Base-by-base conservation (phyloP, 1,140 invertebrate species). In the Laupala kohalensis region DNA sequence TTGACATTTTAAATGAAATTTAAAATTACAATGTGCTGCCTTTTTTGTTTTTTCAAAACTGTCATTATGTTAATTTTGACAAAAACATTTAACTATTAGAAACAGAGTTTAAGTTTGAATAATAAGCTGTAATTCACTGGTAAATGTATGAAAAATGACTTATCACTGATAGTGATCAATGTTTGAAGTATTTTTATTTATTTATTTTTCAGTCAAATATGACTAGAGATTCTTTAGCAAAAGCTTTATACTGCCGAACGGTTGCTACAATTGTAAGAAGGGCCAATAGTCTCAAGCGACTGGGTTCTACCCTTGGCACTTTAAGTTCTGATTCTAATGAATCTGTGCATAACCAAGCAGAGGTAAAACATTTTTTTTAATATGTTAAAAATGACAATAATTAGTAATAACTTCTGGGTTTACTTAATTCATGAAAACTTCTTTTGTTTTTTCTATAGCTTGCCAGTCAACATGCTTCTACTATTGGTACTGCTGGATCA, bases 241-340 rank as follows among this genome's bases (percentile, higher is more conserved):
- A 96, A 83, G 94, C 95, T 12, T 82, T 97, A 13, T 97, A 97
- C 79, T 96, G 93, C 78, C 88, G 95, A 68, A 96, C 94, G 1
- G 93, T 97, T n/a, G 93, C 94, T 5, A 96, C 94, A 5, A 96
- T 97, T 75, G 93, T 97, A 6, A 84, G 94, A 27, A 84, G 94
- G 76, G 94, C 95, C 24, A 97, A 97, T 78, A 96, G 92, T 77
- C 82, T 96, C 13, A 95, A 96, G 80, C 85, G 93, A 37, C 81
- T 95, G 12, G 92, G 92, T 19, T 95, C 93, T 0, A 94, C 92
- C 4, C 84, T 94, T n/a, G 94, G 94, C 65, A 95, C 94, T 3
- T 81, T 95, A 0, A 94, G 92, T 72, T 95, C 93, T 0, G 93
- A 95, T 78, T 95, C 92, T 0, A 94, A 94, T 78, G 93, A 95